These are phyloP conservation scores for Antechinus stuartii DNA, from an alignment of 2,113 vertebrate genomes.

Conservation along the genomic window DNA sequence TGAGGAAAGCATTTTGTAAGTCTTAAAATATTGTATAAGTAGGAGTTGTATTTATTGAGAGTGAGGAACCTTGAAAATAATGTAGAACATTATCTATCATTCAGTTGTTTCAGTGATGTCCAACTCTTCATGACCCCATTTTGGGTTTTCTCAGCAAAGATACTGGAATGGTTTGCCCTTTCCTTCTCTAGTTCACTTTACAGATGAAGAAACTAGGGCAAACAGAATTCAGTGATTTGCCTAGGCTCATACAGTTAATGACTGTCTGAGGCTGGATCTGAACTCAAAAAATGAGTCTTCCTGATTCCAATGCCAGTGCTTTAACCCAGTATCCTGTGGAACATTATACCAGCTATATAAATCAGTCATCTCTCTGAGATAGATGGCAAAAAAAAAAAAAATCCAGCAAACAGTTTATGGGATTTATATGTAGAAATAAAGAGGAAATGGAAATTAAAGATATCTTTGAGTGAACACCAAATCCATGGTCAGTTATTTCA, in stretches of 20 bases:
- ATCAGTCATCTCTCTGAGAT: conserved; percentile 1
- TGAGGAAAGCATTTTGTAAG: not conserved
- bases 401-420: conserved; percentile 26
- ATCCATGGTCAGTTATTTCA: not conserved
- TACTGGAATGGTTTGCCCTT: not conserved
- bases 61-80: not conserved
- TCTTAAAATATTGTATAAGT: not conserved
- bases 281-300: not conserved
- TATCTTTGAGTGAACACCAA: not conserved
- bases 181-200: not conserved
- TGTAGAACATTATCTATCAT: not conserved
- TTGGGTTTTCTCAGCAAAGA: not conserved
- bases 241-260: not conserved
- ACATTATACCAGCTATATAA: not conserved
- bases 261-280: not conserved
- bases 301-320: not conserved
- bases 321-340: not conserved
- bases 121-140: not conserved
- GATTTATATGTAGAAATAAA: conserved; percentile 41
- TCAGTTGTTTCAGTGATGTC: not conserved
- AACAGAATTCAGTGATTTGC: not conserved
- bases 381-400: conserved; percentile 44
- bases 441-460: conserved; percentile 23
- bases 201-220: not conserved
- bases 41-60: not conserved